phyloP scores from a whole-genome alignment of 1,140 invertebrate genomes.

The Dendrolimus kikuchii region DNA sequence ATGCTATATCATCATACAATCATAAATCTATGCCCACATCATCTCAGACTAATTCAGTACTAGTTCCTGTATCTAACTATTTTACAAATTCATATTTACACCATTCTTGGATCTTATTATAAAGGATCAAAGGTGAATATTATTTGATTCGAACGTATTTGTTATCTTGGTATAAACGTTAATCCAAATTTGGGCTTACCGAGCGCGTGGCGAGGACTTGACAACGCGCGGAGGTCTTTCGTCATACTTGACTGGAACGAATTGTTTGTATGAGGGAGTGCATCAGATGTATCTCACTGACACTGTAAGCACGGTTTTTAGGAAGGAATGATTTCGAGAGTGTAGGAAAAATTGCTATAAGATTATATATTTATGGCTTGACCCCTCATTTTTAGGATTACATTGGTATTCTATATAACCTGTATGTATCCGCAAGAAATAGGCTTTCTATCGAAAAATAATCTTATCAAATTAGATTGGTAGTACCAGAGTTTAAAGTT shows the following conservation, averaged over 20 bases:
- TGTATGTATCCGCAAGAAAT: not conserved
- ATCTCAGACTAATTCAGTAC: conserved; percentile 10
- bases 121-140: conserved; percentile 10
- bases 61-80: conserved; percentile 8
- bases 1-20: conserved; percentile 11
- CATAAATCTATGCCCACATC: conserved; percentile 20
- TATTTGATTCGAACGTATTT: not conserved
- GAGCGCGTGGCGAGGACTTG: conserved; percentile 52
- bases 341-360: too few species aligned
- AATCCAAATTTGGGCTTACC: conserved; percentile 34
- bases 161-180: conserved; percentile 13
- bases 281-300: not conserved
- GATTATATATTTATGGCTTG: too few species aligned
- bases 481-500: too few species aligned
- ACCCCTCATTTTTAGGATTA: not conserved
- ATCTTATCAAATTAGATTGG: too few species aligned
- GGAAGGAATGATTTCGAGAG: too few species aligned
- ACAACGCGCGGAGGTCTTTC: conserved; percentile 46
- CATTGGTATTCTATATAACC: not conserved
- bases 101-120: conserved; percentile 1
- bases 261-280: conserved; percentile 50
- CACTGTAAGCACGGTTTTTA: not conserved
- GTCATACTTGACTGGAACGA: conserved; percentile 61
- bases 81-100: conserved; percentile 5
- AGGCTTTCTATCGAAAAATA: too few species aligned